Evolutionary conservation across 2,113 vertebrate genomes (phyloP), one percentile per base, ranked within the genome.

Genomic region (Equus przewalskii): DNA sequence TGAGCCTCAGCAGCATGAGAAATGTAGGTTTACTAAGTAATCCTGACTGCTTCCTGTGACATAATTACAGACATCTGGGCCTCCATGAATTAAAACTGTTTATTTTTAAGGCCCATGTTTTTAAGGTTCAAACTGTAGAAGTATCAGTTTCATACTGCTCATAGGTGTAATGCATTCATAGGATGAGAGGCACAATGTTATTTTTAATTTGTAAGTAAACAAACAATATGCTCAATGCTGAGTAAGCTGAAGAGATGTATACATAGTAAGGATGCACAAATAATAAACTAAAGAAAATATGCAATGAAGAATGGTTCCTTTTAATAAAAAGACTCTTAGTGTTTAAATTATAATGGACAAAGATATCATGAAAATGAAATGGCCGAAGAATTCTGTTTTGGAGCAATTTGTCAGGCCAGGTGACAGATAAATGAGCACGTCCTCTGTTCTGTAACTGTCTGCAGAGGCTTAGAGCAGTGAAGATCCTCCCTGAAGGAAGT

Each of bases 201-300:
- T 79, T 96, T 96, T 96, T 82, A 81, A 72, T 89, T 96, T 97
- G 28, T 96, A 81, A 91, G 26, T 73, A 93, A 94, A 54, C n/a
- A 64, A 69, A 83, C 36, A 90, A 60, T 94, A 36, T 84, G 12
- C 62, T 94, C 28, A 94, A 3, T 89, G n/a, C 28, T 81, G 49
- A 94, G 44, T 89, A 70, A 96, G 41, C 80, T 81, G 89, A 89
- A 89, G 58, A 75, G 36, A 81, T 94, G 14, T 46, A 46, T 80
- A 56, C 44, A 41, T 92, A 36, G 28, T 92, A 79, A 97, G 81
- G 84, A 95, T 89, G 56, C 24, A 28, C 26, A 96, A 97, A 79
- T 86, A 94, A 73, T 89, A 83, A 96, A 65, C 70, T 72, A 69
- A 44, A 96, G 44, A 81, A 98, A 84, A 41, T 76, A 30, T 89